Evolutionary conservation across 2,113 vertebrate genomes (phyloP).

Genomic region (Macrotis lagotis): DNA sequence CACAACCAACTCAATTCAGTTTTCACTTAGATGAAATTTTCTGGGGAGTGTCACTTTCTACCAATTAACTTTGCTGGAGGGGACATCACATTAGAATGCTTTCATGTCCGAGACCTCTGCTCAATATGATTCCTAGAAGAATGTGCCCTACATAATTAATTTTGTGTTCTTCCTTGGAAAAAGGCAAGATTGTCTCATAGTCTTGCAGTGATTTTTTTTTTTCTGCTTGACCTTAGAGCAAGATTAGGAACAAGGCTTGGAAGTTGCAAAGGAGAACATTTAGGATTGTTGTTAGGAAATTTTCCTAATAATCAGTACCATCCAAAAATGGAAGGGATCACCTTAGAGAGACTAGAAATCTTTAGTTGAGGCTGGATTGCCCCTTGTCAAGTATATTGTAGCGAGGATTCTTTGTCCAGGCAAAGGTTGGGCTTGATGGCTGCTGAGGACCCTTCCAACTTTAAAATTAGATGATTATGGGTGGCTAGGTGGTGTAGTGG

Average conservation of each 20-base stretch:
- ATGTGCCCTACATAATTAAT: background rate
- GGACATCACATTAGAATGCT: background rate
- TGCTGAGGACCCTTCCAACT: background rate
- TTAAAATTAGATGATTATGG: background rate
- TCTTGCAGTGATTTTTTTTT: background rate
- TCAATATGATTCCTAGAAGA: conserved; percentile 16
- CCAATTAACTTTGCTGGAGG: conserved; percentile 49
- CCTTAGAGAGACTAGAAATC: background rate
- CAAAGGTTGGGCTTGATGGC: background rate
- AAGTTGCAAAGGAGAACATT: background rate
- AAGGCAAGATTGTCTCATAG: background rate
- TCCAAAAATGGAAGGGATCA: background rate
- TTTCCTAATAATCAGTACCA: background rate
- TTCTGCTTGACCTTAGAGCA: background rate
- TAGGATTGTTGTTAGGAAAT: background rate
- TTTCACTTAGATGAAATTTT: conserved; percentile 51
- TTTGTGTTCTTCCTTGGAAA: background rate
- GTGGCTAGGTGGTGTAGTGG: too few relatives aligned
- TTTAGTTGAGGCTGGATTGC: background rate
- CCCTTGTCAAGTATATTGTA: background rate
- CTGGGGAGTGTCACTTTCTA: conserved; percentile 33
- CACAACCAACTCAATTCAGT: conserved; percentile 15
- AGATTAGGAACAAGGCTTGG: background rate
- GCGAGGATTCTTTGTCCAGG: background rate
- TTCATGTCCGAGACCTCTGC: background rate